These are phyloP conservation scores for Loxodonta africana DNA, from an alignment of 2,113 vertebrate species.

Conservation along the genomic window DNA sequence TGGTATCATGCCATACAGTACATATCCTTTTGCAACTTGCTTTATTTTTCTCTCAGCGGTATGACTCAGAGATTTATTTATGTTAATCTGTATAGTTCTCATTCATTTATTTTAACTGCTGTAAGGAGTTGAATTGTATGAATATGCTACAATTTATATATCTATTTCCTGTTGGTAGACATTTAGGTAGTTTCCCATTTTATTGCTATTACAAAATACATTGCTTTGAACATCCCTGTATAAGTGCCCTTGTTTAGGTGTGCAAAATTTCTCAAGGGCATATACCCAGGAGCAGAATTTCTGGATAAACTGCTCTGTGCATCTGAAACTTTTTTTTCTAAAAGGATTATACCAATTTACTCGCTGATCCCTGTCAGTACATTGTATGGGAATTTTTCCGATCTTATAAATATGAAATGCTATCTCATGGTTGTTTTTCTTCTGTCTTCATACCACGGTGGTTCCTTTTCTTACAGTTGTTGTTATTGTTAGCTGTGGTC, in stretches of 20 bases:
- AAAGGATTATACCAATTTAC: neutral
- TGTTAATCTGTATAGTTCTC: neutral
- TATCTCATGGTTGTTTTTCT: neutral
- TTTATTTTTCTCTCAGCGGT: neutral
- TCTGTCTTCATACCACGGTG: neutral
- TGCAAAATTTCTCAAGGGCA: neutral
- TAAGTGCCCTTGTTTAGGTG: neutral
- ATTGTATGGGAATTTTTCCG: neutral
- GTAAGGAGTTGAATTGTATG: neutral
- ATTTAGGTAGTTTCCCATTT: neutral
- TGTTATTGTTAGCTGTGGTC: neutral
- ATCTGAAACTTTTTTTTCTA: neutral
- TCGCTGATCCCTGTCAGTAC: neutral
- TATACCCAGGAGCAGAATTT: neutral
- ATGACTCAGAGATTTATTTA: conserved; percentile 29
- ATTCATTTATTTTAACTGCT: neutral
- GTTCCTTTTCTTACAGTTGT: neutral
- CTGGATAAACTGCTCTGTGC: neutral
- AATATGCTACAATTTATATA: neutral
- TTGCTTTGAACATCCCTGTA: neutral
- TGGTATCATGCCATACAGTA: neutral
- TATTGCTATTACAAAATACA: neutral
- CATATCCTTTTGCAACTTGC: neutral
- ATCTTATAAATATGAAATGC: neutral
- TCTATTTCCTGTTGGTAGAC: neutral